Evolutionary conservation across 1,140 invertebrate genomes (phyloP).

Genomic region (Dysdera silvatica): DNA sequence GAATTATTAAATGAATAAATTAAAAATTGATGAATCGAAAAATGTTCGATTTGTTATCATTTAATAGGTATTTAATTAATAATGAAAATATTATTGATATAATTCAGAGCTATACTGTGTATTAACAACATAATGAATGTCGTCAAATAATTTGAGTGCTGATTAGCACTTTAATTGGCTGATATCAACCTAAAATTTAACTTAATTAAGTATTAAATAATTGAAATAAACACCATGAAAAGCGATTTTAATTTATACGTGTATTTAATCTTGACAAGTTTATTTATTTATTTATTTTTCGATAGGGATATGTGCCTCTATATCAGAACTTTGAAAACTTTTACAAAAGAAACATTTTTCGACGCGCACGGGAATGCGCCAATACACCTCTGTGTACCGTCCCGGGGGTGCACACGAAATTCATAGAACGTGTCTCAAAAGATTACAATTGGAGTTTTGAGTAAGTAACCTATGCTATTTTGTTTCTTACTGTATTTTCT

Average conservation of each 20-base stretch:
- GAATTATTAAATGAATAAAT: no score
- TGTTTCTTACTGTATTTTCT: not conserved
- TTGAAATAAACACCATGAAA: not conserved
- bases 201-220: not conserved
- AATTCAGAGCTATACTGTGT: no score
- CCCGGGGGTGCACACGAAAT: constrained; percentile 73
- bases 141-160: no score
- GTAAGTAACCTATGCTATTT: constrained; percentile 49
- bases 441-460: constrained; percentile 89
- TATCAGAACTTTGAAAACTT: constrained; percentile 90
- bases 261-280: constrained; percentile 19
- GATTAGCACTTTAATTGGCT: no score
- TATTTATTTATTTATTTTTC: constrained; percentile 43
- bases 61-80: not conserved
- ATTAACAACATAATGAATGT: no score
- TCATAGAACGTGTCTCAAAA: constrained; percentile 74
- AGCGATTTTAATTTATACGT: not conserved
- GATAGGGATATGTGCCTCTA: constrained; percentile 83
- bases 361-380: constrained; percentile 84
- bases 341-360: constrained; percentile 91
- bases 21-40: no score
- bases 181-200: no score
- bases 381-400: constrained; percentile 86
- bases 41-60: not conserved
- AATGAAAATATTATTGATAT: no score